Evolutionary conservation across 2,888 invertebrate genomes (phyloP).

Genomic region (Acronicta alni): DNA sequence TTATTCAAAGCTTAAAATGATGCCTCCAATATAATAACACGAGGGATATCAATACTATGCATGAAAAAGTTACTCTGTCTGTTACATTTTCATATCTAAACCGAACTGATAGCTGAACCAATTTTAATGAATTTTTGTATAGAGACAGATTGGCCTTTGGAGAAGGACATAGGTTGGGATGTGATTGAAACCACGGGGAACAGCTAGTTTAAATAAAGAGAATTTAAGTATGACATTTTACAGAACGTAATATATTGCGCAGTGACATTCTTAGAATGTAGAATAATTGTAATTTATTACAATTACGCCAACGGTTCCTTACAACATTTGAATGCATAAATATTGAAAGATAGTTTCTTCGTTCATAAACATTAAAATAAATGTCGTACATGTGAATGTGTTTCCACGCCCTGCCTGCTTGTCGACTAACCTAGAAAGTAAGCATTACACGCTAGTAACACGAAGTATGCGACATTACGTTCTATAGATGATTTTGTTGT

Average conservation of each 20-base stretch:
- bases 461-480: constrained; percentile 37
- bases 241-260: constrained; percentile 12
- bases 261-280: constrained; percentile 36
- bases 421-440: constrained; percentile 55
- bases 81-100: too few relatives aligned
- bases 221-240: constrained; percentile 13
- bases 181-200: too few relatives aligned
- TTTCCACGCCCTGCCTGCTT: constrained; percentile 36
- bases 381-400: constrained; percentile 41
- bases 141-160: too few relatives aligned
- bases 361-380: constrained; percentile 38
- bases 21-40: constrained; percentile 16
- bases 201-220: constrained; percentile 11
- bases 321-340: constrained; percentile 41
- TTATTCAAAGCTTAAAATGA: constrained; percentile 21
- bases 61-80: too few relatives aligned
- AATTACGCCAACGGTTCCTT: constrained; percentile 36
- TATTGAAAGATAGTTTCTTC: constrained; percentile 26
- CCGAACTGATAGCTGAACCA: too few relatives aligned
- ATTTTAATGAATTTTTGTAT: too few relatives aligned
- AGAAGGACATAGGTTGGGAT: too few relatives aligned
- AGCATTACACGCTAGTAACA: constrained; percentile 40
- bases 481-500: too few relatives aligned
- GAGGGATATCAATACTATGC: too few relatives aligned
- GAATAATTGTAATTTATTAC: constrained; percentile 33